Base-by-base conservation (phyloP, 2,888 invertebrate species). In the Eumerus sabulonum region DNA sequence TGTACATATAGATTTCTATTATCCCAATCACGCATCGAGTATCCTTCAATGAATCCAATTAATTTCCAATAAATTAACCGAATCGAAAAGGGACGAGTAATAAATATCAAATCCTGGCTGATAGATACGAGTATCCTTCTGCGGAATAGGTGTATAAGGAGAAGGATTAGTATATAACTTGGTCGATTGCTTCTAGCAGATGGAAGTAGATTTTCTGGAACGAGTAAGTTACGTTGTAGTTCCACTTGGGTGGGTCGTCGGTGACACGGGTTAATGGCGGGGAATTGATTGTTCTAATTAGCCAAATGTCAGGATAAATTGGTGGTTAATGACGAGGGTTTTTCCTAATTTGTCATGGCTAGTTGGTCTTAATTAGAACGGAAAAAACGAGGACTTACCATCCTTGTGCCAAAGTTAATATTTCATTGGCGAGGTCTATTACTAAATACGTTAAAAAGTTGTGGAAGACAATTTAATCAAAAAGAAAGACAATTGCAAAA, bases 271-370 rank as follows among this genome's bases (percentile, higher is more conserved):
- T 45, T 57, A 59, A 72, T 64, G 38, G 56, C 27, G 13, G 44
- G 42, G 51, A 57, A 72, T 64, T 45, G 51, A 72, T 64, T 45
- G 51, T 9, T 35, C 18, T 45, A 64, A 72, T 72, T 72, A 72
- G 64, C 50, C 44, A 56, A 57, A 63, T 50, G 63, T 56, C 50
- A 36, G 16, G 50, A 63, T 18, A 63, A 63, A 71, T 71, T 62
- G 36, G 11, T 50, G 36, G 19, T 48, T 50, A 63, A 60, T 12
- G 56, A 57, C 11, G 1, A 19, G 14, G 54, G 17, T n/a, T 42
- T 11, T 12, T 19, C 14, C 42, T 11, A 19, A 54, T 70, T 70
- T 50, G 12, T 48, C 59, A 27, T 53, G 14, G 14, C 14, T 1
- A 16, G 18, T 48, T 27, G 27, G 27, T 27, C 27, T 27, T 27